Evolutionary conservation across 2,888 invertebrate genomes (phyloP), one percentile per base, ranked within the genome.

Genomic region (Acleris holmiana): DNA sequence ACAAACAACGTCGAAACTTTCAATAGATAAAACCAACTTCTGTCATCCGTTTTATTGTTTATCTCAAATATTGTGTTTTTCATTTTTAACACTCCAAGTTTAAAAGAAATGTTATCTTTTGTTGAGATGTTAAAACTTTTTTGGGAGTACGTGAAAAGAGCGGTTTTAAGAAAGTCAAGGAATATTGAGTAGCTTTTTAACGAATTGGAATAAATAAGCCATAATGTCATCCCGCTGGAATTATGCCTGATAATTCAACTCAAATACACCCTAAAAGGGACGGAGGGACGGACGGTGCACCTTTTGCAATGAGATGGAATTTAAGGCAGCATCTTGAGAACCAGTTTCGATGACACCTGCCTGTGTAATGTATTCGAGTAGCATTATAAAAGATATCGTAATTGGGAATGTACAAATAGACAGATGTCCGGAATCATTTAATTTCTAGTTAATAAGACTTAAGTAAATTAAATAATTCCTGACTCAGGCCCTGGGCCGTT

Each of bases 331-430:
- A 59, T 60, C 60, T 65, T 60, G 35, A 40, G 61, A 61, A 68
- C 69, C 35, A 67, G 69, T 69, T 69, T 61, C 46, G 50, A 63
- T 66, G 51, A 64, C 71, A 71, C 70, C 71, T 71, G 71, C 65
- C 59, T 21, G 49, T 44, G 66, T 63, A 56, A 46, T 50, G 18
- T 55, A 56, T 49, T 47, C 50, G 41, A 41, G 23, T 15, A 35
- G 46, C 18, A 7, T 56, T 62, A 7, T 51, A 44, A 35, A 35
- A 35, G 8, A 35, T 51, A 61, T 10, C 7, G n/a, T 15, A 18
- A 48, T 40, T 35, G 44, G 17, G 13, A 44, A 44, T 46, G 49
- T 21, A 40, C 29, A 44, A 17, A 29, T 13, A 25, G 50, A 23
- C 56, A 56, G 56, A 49, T 57, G 50, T 21, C 41, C 18, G 15